phyloP scores from a whole-genome alignment of 2,797 vertebrate species.

The Aselliscus stoliczkanus region DNA sequence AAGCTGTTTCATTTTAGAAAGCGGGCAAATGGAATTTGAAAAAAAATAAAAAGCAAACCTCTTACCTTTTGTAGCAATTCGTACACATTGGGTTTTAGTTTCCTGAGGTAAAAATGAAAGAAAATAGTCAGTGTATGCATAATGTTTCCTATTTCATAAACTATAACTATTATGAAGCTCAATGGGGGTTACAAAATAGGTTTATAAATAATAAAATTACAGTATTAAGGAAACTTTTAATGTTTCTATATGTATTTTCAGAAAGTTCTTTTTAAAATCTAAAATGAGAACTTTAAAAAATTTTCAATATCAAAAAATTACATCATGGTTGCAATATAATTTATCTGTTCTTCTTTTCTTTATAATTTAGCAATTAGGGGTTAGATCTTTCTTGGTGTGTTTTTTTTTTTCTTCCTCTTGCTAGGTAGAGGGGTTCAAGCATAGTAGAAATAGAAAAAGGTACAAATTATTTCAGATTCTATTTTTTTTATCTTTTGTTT shows the following conservation, averaged over 20 bases:
- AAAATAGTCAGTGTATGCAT: slow-evolving; percentile 58
- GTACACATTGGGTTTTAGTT: slow-evolving; percentile 98
- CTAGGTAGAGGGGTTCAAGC: not conserved
- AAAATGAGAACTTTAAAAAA: not conserved
- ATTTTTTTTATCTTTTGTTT: not conserved
- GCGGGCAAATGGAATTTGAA: not conserved
- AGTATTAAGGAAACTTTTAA: not conserved
- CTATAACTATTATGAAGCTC: not conserved
- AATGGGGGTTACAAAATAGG: not conserved
- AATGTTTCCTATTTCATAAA: not conserved
- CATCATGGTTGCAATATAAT: not conserved
- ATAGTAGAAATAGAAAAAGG: not conserved
- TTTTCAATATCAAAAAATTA: not conserved
- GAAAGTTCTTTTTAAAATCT: not conserved
- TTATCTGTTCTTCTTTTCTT: not conserved
- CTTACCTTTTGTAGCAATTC: slow-evolving; percentile 99
- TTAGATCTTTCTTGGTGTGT: not conserved
- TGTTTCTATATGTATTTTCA: not conserved
- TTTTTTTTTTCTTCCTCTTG: not conserved
- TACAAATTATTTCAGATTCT: not conserved
- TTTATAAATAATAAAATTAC: not conserved
- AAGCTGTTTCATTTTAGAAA: slow-evolving; percentile 44
- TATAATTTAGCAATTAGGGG: not conserved
- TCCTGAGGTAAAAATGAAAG: slow-evolving; percentile 86
- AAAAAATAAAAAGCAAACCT: slow-evolving; percentile 21